Conservation (phyloP, 2,113 vertebrate genomes). For the Empidonax alnorum region DNA sequence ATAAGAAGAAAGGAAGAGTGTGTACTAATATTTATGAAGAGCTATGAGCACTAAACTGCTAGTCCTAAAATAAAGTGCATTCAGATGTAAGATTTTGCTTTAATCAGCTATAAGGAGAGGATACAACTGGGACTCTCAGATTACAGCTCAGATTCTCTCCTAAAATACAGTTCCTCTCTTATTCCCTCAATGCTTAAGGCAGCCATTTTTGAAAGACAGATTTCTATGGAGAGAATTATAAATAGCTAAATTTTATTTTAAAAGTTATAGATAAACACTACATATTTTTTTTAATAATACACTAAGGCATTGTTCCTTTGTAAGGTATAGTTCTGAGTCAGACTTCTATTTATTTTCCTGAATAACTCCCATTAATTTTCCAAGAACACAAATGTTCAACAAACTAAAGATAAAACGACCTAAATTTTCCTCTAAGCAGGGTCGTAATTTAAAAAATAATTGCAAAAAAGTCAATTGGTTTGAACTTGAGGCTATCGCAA, state of each 20-base stretch:
- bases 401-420: not conserved
- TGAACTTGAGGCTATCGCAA: not conserved
- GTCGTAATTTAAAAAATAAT: not conserved
- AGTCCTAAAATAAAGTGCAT: not conserved
- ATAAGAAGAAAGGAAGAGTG: not conserved
- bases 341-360: not conserved
- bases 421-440: not conserved
- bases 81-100: not conserved
- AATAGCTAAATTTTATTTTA: constrained; percentile 33
- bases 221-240: not conserved
- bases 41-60: not conserved
- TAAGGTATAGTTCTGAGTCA: not conserved
- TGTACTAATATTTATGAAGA: not conserved
- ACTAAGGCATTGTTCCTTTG: constrained; percentile 37
- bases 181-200: not conserved
- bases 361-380: not conserved
- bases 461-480: not conserved
- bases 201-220: not conserved
- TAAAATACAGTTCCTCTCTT: not conserved
- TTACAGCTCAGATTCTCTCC: not conserved
- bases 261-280: not conserved
- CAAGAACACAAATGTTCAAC: not conserved
- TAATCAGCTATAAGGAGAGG: not conserved
- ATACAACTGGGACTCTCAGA: not conserved
- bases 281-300: not conserved